Conservation (phyloP, 1,140 invertebrate species). For the Zaprionus capensis region DNA sequence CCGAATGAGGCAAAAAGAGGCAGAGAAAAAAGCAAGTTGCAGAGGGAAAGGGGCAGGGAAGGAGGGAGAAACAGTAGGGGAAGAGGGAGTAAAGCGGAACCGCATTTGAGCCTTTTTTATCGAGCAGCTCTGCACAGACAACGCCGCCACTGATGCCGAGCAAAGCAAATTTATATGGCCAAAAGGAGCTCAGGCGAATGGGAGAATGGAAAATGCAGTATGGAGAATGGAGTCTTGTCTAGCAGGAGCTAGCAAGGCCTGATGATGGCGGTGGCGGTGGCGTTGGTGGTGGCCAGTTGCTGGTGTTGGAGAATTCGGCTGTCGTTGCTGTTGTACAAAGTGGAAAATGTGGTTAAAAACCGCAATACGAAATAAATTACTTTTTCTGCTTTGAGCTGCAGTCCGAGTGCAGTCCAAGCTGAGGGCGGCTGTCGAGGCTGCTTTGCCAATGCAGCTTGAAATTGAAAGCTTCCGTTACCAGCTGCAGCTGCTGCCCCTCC, state of each 20-base stretch:
- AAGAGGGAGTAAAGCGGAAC: slow-evolving; percentile 60
- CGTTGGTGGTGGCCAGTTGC: not conserved
- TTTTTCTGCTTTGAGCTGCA: slow-evolving; percentile 79
- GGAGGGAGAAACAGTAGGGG: slow-evolving; percentile 48
- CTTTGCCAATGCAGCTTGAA: slow-evolving; percentile 75
- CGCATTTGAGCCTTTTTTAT: slow-evolving; percentile 81
- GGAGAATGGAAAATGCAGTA: slow-evolving; percentile 6
- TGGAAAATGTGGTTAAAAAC: slow-evolving; percentile 83
- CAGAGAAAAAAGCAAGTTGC: not conserved
- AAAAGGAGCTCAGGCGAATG: slow-evolving; percentile 22
- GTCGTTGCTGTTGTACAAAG: slow-evolving; percentile 81
- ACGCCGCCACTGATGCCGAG: slow-evolving; percentile 44
- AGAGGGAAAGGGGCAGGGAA: slow-evolving; percentile 44
- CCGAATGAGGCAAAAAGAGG: slow-evolving; percentile 16
- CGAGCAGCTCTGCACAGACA: slow-evolving; percentile 63
- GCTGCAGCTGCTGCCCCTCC: not conserved
- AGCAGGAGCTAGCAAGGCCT: slow-evolving; percentile 27
- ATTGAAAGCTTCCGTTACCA: slow-evolving; percentile 78
- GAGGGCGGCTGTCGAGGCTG: slow-evolving; percentile 34
- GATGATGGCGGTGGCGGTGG: not conserved
- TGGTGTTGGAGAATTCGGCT: slow-evolving; percentile 64
- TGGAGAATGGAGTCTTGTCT: slow-evolving; percentile 34
- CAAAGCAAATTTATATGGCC: slow-evolving; percentile 46
- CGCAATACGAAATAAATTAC: slow-evolving; percentile 83
- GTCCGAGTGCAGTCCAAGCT: slow-evolving; percentile 45